Evolutionary conservation across 2,797 vertebrate species (phyloP), one percentile per base, ranked within the genome.

Genomic region (Fringilla coelebs): DNA sequence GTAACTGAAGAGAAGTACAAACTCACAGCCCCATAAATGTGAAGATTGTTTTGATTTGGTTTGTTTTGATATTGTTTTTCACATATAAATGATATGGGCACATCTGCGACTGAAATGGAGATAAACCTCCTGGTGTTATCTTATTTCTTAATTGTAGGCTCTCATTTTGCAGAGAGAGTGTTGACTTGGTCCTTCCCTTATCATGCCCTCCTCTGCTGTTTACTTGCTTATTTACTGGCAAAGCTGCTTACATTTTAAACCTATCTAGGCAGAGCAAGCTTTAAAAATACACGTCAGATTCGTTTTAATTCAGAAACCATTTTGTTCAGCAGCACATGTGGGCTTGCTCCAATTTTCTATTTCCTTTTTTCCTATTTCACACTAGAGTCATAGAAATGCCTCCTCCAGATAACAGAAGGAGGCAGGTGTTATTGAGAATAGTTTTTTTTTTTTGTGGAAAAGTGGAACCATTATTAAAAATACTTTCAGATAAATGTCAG

Each of bases 1-100:
- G 79, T 95, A 94, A 94, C 80, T 77, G 90, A 95, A 94, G 91
- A 94, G 94, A 94, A 95, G 91, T 81, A 86, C n/a, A 91, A 93
- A 95, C 77, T 95, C 89, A 43, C 93, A 94, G 78, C 76, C 91
- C 94, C 62, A 41, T 75, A 95, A 95, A 96, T 88, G 93, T 84
- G 90, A 93, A 80, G 67, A 83, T 86, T 92, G 79, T 94, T 97
- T 96, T 93, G 72, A 97, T 95, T 96, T 94, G 85, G 77, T 96
- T 97, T 98, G 94, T 97, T 97, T 95, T 97, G 92, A 94, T 97
- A 95, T 75, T 94, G 75, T 96, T 97, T 95, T 95, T 96, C 95
- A 94, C 94, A 55, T 89, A 95, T 93, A 96, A 96, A 98, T 98
- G 98, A 97, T 97, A 90, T 92, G 96, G 89, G 88, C 93, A 62